Evolutionary conservation across 1,140 invertebrate species (phyloP).

Genomic region (Zaprionus davidi): DNA sequence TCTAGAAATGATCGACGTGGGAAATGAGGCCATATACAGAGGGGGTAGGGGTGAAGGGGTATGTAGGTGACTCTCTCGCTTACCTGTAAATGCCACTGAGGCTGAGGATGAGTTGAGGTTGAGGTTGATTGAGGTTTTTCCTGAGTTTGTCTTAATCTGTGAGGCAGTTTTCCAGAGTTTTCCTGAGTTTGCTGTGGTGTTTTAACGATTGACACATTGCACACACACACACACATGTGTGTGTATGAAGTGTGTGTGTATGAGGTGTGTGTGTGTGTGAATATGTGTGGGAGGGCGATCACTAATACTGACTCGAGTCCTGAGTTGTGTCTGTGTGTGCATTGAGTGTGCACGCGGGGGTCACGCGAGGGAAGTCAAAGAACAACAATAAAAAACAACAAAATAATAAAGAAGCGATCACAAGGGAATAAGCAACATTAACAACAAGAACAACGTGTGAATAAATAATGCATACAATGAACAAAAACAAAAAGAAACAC

Average conservation of each 20-base stretch:
- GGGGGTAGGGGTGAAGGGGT: neutral
- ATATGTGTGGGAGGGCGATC: neutral
- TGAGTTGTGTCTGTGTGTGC: slow-evolving; percentile 19
- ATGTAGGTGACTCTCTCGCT: slow-evolving; percentile 8
- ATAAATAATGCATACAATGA: slow-evolving; percentile 21
- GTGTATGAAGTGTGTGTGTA: neutral
- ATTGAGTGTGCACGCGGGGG: too few relatives aligned
- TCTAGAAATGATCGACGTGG: neutral
- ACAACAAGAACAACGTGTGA: slow-evolving; percentile 19
- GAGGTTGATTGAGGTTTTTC: slow-evolving; percentile 18
- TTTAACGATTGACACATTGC: slow-evolving; percentile 13
- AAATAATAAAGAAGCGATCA: slow-evolving; percentile 8
- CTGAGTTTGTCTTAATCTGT: neutral
- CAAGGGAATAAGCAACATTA: neutral
- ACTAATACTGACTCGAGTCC: slow-evolving; percentile 18
- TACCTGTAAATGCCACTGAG: slow-evolving; percentile 33
- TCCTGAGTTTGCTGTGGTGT: slow-evolving; percentile 14
- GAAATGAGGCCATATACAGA: neutral
- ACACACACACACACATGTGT: neutral
- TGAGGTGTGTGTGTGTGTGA: slow-evolving; percentile 1
- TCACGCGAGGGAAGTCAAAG: neutral
- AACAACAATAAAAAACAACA: slow-evolving; percentile 28
- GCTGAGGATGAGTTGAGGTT: slow-evolving; percentile 16
- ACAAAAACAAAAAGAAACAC: slow-evolving; percentile 19
- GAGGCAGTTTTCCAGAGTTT: neutral